phyloP scores from a whole-genome alignment of 2,113 vertebrate species.

The Pituophis catenifer region DNA sequence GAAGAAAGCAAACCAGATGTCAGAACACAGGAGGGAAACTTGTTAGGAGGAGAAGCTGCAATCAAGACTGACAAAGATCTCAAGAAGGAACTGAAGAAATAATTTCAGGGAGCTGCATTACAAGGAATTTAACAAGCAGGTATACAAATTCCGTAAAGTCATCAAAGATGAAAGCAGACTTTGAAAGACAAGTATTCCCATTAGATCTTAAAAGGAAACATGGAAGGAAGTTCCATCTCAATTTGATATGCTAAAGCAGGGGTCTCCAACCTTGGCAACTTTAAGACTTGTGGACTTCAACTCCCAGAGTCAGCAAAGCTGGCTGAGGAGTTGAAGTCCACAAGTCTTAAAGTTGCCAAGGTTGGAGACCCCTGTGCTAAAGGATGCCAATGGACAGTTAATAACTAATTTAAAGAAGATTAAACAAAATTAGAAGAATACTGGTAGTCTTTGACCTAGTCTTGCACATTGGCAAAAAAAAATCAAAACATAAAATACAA shows the following conservation, averaged over 20 bases:
- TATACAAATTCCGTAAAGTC: background rate
- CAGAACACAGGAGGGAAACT: background rate
- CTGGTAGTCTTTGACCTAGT: background rate
- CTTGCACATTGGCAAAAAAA: too few species aligned
- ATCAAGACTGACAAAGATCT: background rate
- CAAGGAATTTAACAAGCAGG: background rate
- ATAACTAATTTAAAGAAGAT: background rate
- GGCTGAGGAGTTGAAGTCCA: too few species aligned
- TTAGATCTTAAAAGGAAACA: background rate
- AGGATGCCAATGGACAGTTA: background rate
- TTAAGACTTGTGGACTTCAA: too few species aligned
- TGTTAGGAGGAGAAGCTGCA: background rate
- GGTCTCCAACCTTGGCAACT: too few species aligned
- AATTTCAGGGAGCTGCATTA: background rate
- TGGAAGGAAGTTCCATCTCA: background rate
- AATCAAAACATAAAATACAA: too few species aligned
- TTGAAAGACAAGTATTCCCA: background rate
- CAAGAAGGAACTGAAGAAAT: background rate
- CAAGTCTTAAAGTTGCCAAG: too few species aligned
- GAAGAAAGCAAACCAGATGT: background rate
- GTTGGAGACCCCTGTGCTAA: too few species aligned
- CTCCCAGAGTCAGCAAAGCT: too few species aligned
- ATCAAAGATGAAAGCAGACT: background rate
- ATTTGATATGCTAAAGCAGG: background rate
- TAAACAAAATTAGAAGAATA: background rate